phyloP scores from a whole-genome alignment of 2,113 vertebrate genomes.

The Oreochromis aureus region DNA sequence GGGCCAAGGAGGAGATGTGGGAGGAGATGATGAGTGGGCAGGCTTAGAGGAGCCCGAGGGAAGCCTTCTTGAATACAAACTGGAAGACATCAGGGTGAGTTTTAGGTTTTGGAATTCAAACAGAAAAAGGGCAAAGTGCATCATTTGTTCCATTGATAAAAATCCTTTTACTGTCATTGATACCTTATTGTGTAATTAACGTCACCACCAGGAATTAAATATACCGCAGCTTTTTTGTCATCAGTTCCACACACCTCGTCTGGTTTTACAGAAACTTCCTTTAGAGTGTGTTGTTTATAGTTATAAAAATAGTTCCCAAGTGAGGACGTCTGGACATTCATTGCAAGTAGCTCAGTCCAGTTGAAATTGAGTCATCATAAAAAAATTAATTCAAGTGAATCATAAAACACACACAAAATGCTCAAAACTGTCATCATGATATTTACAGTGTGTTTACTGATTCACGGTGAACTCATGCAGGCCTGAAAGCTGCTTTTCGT shows the following conservation, averaged over 20 bases:
- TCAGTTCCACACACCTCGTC: not conserved
- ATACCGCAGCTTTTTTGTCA: not conserved
- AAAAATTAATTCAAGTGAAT: not conserved
- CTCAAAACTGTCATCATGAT: not conserved
- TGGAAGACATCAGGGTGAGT: conserved; percentile 85
- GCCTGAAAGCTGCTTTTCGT: not conserved
- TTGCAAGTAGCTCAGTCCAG: not conserved
- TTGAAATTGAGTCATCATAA: not conserved
- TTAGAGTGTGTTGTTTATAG: not conserved
- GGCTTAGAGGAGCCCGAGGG: conserved; percentile 78
- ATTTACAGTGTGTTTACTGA: not conserved
- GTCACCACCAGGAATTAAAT: not conserved
- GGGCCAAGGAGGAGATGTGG: conserved; percentile 63
- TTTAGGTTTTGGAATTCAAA: not conserved
- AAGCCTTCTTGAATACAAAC: conserved; percentile 82
- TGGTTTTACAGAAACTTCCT: not conserved
- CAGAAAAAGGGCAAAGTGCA: not conserved
- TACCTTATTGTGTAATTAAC: not conserved
- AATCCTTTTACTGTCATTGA: not conserved
- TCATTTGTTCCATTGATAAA: not conserved
- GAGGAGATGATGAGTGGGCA: conserved; percentile 75
- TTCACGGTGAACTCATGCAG: not conserved
- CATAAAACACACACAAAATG: not conserved
- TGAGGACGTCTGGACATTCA: not conserved
- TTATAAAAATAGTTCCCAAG: not conserved